Base-by-base conservation (phyloP, 2,888 invertebrate species). In the Sphaeridia pumilis region DNA sequence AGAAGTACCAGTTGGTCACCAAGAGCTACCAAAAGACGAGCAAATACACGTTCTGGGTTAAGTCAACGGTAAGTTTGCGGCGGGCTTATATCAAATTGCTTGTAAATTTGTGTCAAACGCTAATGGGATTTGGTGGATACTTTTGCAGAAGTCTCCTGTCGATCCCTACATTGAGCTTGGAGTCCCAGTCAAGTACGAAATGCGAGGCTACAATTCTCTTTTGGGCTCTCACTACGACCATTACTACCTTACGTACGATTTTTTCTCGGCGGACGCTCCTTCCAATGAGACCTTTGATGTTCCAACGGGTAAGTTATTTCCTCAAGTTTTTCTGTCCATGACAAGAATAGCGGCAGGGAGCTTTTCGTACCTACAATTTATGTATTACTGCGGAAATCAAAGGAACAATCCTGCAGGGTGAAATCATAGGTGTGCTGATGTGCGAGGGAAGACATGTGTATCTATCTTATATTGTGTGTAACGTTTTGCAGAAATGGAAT, bases 211-310 rank as follows among this genome's bases (percentile, higher is more conserved):
- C 71, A 93, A 95, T 70, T 80, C 83, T 0, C 74, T 95, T 1
- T 74, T 95, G n/a, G 93, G 93, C 1, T 93, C 93, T 0, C 94
- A 95, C 71, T 94, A 86, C 68, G 94, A 95, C 71, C 92, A 93
- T 70, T 95, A 95, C 68, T 87, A 84, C 69, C 70, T 95, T 45
- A 26, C 25, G 21, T 54, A 54, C 26, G 78, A 79, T 28, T 72
- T 70, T 67, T 78, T 71, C 59, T 69, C 70, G 38, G 76, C 79
- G 5, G 82, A 82, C 28, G 75, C 76, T 35, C 84, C 84, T 36
- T 78, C 80, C 56, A 75, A 80, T 42, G 76, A 78, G 27, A 80
- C 83, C 1, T 89, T 88, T 67, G 71, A 77, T 56, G 69, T 87
- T 26, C 76, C 78, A 55, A 65, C 74, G 54, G 76, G 82, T 84